Conservation (phyloP, 2,888 invertebrate genomes). For the Thera britannica region DNA sequence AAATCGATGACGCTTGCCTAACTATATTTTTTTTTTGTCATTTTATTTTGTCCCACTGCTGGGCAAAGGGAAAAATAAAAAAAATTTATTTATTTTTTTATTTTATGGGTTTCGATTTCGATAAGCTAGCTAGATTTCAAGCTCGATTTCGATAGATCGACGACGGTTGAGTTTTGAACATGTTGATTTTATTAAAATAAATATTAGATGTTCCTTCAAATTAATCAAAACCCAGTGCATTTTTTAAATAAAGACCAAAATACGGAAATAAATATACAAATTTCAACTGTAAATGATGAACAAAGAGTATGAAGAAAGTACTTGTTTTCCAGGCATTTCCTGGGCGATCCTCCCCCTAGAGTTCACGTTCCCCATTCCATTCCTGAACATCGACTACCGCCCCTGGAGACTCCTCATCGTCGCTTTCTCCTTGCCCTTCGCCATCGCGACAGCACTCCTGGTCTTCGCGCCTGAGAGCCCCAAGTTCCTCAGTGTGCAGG, state of each 20-base stretch:
- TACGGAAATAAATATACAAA: neutral
- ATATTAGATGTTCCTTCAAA: too few species aligned
- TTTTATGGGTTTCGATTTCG: too few species aligned
- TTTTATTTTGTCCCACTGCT: too few species aligned
- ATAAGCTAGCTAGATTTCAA: too few species aligned
- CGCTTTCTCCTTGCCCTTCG: constrained; percentile 86
- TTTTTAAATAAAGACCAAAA: neutral
- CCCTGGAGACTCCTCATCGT: constrained; percentile 91
- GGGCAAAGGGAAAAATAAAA: too few species aligned
- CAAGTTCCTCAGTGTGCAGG: constrained; percentile 88
- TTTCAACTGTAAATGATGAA: too few species aligned
- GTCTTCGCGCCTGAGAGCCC: constrained; percentile 90
- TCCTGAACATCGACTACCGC: constrained; percentile 84
- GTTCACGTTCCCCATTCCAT: constrained; percentile 70
- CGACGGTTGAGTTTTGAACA: too few species aligned
- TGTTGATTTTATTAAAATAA: too few species aligned
- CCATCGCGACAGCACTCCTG: constrained; percentile 85
- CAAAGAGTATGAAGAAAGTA: neutral
- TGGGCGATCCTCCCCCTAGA: constrained; percentile 87
- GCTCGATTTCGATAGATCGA: too few species aligned
- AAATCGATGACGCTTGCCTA: neutral
- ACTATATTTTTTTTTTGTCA: too few species aligned
- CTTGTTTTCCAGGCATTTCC: constrained; percentile 83
- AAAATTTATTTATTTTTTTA: too few species aligned
- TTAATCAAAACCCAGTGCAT: too few species aligned